Evolutionary conservation across 2,888 invertebrate species (phyloP), one percentile per base, ranked within the genome.

Genomic region (Eulithis testata): DNA sequence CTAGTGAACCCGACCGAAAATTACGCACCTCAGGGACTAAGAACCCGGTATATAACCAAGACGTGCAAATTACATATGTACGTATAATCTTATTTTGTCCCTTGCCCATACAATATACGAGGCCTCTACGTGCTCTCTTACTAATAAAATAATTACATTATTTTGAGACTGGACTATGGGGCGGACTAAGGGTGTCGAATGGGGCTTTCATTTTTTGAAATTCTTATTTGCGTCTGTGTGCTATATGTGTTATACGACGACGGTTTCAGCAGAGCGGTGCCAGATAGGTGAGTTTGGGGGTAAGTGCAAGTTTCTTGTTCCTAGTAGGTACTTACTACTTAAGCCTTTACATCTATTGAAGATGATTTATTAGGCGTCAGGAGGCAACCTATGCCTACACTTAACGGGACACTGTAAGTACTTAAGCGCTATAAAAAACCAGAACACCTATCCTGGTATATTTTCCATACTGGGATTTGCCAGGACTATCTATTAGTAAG

Each of bases 111-210:
- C 63, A 70, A 70, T 72, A 66, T 74, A 71, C 72, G 71, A 69
- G 75, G 66, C 66, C 64, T 51, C 60, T 68, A 70, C 70, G 69
- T 73, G 70, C 74, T 66, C 73, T 72, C 72, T 75, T 71, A 77
- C 75, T 81, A 84, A 83, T 82, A 81, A 81, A 82, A 83, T 86
- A 82, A 86, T 85, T 80, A 81, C 72, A 74, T 80, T 78, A 81
- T 75, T 65, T 65, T 55, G 65, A 60, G 63, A 63, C 57, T 59
- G 63, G 65, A 66, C 63, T 40, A 37, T 21, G 58, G 54, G 40
- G 9, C n/a, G 62, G 52, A 57, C 14, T 60, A 12, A 58, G 52
- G 52, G 50, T 27, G 21, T n/a, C 3, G 45, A 40, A 14, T 53
- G 53, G 60, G 52, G 53, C 53, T 14, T 14, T 14, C 1, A 31